Conservation (phyloP, 1,140 invertebrate genomes). For the Pseudomyrmex gracilis region DNA sequence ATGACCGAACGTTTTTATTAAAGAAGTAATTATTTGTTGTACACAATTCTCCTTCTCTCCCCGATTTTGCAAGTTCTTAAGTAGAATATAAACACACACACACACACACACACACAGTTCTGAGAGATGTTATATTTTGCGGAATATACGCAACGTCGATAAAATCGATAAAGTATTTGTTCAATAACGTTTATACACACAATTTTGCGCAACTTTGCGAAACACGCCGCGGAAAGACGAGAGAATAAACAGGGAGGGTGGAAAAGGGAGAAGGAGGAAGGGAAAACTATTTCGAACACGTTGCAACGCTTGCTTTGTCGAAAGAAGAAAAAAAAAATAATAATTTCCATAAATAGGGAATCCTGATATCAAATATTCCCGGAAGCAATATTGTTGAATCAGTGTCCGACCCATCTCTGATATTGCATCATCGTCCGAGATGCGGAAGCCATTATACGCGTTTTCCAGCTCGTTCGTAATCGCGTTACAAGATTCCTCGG, state of each 20-base stretch:
- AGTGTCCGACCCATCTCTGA: not conserved
- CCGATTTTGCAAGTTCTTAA: too few relatives aligned
- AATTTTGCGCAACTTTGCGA: not conserved
- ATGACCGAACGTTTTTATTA: too few relatives aligned
- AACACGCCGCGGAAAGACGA: not conserved
- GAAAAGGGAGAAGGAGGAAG: not conserved
- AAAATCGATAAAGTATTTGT: too few relatives aligned
- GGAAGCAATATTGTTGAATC: not conserved
- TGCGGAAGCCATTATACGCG: conserved; percentile 30
- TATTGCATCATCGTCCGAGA: conserved; percentile 8
- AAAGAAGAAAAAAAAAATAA: not conserved
- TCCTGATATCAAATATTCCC: not conserved
- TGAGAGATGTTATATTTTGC: too few relatives aligned
- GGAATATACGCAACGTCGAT: too few relatives aligned
- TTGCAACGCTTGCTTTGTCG: not conserved
- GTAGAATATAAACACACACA: too few relatives aligned
- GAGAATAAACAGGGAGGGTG: too few relatives aligned
- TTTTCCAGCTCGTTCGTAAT: conserved; percentile 50
- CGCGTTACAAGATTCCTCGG: conserved; percentile 45
- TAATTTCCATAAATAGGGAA: not conserved
- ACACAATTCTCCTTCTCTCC: too few relatives aligned
- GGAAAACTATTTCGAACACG: not conserved
- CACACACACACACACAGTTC: too few relatives aligned
- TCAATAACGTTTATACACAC: too few relatives aligned
- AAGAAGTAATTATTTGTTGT: too few relatives aligned